Conservation (phyloP, 2,113 vertebrate species). For the Numida meleagris region DNA sequence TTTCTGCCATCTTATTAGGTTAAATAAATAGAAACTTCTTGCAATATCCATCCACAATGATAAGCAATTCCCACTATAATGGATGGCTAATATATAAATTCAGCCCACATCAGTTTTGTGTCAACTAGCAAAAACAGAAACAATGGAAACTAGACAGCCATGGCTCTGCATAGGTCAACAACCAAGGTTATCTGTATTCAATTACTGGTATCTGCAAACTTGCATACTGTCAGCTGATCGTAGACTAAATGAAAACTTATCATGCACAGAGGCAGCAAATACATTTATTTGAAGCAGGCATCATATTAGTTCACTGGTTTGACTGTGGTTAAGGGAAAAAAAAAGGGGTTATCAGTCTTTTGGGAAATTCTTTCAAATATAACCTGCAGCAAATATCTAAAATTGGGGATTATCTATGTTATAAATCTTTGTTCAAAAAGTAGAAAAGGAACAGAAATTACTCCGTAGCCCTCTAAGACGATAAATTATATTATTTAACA, state of each 20-base stretch:
- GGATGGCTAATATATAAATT: constrained; percentile 78
- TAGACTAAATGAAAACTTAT: constrained; percentile 79
- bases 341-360: constrained; percentile 65
- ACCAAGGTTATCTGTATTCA: constrained; percentile 84
- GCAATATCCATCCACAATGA: constrained; percentile 65
- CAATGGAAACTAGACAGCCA: constrained; percentile 77
- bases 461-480: constrained; percentile 86
- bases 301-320: constrained; percentile 75
- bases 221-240: constrained; percentile 83
- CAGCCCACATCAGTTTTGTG: constrained; percentile 73
- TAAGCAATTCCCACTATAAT: constrained; percentile 77
- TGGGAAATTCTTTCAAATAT: constrained; percentile 63
- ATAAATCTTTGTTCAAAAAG: constrained; percentile 77
- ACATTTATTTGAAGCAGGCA: constrained; percentile 78
- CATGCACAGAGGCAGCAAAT: constrained; percentile 79
- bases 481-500: constrained; percentile 97
- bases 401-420: constrained; percentile 78
- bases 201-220: constrained; percentile 83
- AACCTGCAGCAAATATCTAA: constrained; percentile 73
- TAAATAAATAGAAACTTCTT: constrained; percentile 78
- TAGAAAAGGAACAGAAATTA: constrained; percentile 82
- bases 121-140: constrained; percentile 79
- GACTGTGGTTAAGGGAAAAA: constrained; percentile 62
- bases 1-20: constrained; percentile 68
- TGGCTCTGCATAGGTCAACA: constrained; percentile 80